A percentile compares a stretch with the other conserved stretches of the same genome.
phyloP scores from a whole-genome alignment of 2,888 invertebrate genomes.

The Aphrophora alni region DNA sequence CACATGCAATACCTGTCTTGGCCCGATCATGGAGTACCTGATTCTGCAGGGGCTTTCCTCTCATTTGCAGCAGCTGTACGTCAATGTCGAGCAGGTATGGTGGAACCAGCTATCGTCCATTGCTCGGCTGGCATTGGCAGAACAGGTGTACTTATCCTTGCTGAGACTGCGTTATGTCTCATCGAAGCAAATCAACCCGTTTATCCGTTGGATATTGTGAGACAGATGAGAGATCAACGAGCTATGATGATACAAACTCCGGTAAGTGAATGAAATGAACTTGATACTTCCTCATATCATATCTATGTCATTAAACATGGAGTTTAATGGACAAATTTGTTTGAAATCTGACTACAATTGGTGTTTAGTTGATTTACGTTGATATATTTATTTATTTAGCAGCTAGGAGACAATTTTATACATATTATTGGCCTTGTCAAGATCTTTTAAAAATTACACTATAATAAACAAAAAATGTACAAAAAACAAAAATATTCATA shows the following conservation, averaged over 20 bases:
- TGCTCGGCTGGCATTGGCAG: conserved; percentile 98
- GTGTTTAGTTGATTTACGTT: no score
- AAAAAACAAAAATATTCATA: no score
- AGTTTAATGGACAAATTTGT: no score
- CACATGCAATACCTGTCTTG: conserved; percentile 95
- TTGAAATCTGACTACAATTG: no score
- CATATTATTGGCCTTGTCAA: no score
- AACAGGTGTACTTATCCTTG: conserved; percentile 96
- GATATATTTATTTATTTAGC: no score
- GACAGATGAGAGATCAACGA: conserved; percentile 93
- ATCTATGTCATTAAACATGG: no score
- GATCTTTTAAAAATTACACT: no score
- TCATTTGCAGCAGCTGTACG: conserved; percentile 84
- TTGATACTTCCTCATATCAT: no score
- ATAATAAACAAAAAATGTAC: no score
- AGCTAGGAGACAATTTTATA: no score
- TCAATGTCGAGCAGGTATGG: conserved; percentile 63
- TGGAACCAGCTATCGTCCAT: conserved; percentile 89
- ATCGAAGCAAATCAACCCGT: conserved; percentile 93
- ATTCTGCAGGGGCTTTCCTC: conserved; percentile 89
- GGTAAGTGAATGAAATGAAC: conserved; percentile 74
- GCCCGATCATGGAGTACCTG: conserved; percentile 98
- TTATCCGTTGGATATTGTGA: conserved; percentile 94
- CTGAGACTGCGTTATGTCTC: conserved; percentile 95
- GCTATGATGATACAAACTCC: conserved; percentile 99